These are phyloP conservation scores for Oscheius sp. DNA, from an alignment of 2,888 invertebrate genomes.

Conservation along the genomic window DNA sequence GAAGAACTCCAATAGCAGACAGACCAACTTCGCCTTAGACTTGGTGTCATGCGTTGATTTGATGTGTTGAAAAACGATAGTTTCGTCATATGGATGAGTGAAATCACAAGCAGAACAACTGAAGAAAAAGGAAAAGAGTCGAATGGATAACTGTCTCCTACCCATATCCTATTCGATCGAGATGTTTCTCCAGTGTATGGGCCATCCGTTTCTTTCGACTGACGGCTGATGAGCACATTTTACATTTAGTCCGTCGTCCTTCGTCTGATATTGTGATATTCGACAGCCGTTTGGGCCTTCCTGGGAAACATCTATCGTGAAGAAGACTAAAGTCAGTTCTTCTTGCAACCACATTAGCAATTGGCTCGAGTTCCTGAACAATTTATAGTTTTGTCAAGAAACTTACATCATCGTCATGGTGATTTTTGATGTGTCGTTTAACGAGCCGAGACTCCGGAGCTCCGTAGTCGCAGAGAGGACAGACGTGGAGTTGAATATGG, in stretches of 20 bases:
- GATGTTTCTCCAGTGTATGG: constrained; percentile 52
- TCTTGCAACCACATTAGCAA: constrained; percentile 55
- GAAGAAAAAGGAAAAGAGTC: neutral
- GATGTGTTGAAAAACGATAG: constrained; percentile 5
- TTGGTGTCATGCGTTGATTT: constrained; percentile 3
- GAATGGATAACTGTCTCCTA: constrained; percentile 25
- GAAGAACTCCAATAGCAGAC: constrained; percentile 5
- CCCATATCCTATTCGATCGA: constrained; percentile 44
- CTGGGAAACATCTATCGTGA: constrained; percentile 60
- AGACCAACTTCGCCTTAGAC: neutral
- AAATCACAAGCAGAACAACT: constrained; percentile 25
- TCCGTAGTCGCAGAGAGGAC: constrained; percentile 59
- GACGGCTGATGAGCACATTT: constrained; percentile 46
- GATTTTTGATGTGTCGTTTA: constrained; percentile 53
- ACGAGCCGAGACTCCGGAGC: constrained; percentile 57
- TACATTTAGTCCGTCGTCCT: constrained; percentile 54
- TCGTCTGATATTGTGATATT: constrained; percentile 55
- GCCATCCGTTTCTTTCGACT: constrained; percentile 51
- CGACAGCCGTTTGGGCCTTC: constrained; percentile 55
- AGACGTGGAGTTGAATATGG: constrained; percentile 54
- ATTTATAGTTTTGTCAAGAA: neutral
- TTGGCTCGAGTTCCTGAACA: constrained; percentile 52
- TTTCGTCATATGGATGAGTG: constrained; percentile 25
- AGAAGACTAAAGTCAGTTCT: constrained; percentile 51
- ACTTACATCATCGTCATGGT: constrained; percentile 45